Base-by-base conservation (phyloP, 2,888 invertebrate species). In the Polia nebulosa region DNA sequence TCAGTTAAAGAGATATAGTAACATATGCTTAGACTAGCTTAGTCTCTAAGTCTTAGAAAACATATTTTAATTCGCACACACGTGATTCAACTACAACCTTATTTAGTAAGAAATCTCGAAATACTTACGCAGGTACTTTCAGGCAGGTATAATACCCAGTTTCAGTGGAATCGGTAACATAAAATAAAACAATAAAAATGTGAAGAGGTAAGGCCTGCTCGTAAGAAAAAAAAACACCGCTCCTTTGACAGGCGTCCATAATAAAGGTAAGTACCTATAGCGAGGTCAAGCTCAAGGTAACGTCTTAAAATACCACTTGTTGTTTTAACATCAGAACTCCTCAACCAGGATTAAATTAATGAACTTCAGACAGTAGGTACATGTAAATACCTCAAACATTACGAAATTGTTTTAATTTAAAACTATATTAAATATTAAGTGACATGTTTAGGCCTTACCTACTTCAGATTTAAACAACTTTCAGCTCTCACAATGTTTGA, bases 251-350 rank as follows among this genome's bases (percentile, higher is more conserved):
- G n/a, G 9, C 52, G 15, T 47, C 41, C 36, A 22, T 39, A 45
- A 36, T 15, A 56, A 51, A 20, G 8, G 44, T n/a, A n/a, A n/a
- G n/a, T 60, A 22, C 22, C 25, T 39, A 44, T 5, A 11, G 20
- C 36, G 29, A 61, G 57, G 47, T 62, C 76, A 61, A 57, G 41
- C 29, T 56, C 61, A 75, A 75, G 57, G 36, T 39, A 13, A 49
- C 55, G 39, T 36, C 34, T 57, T 45, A 41, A 25, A 69, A 39
- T n/a, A 27, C 32, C 49, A 73, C n/a, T 57, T 52, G 36, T 60
- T 25, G 13, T 53, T 49, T 67, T 67, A 60, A 32, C 22, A 45
- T 22, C 25, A 41, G 9, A 53, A 57, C 34, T 11, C 20, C 34
- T n/a, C 39, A 57, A 47, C 45, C 13, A 36, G 15, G 7, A 17